Percentiles rank a stretch among this genome's conserved stretches.
phyloP scores from a whole-genome alignment of 2,797 vertebrate genomes.

The Takifugu ocellatus region DNA sequence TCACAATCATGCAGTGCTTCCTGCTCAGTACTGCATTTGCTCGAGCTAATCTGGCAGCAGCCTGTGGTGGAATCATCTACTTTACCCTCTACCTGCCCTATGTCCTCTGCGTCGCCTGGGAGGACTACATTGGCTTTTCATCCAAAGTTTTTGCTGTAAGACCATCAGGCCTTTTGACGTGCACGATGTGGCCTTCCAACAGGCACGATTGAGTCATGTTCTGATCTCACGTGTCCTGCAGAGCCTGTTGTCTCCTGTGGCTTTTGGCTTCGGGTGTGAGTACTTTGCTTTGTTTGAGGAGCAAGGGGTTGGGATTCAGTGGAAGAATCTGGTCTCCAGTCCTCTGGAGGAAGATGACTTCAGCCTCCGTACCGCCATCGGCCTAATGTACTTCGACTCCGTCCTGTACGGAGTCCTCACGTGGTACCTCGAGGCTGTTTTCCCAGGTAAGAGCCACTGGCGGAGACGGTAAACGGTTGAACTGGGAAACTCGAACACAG shows the following conservation, averaged over 20 bases:
- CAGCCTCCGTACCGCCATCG: conserved; percentile 85
- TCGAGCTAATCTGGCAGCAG: conserved; percentile 90
- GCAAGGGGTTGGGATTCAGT: conserved; percentile 94
- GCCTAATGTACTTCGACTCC: conserved; percentile 89
- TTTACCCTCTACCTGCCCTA: conserved; percentile 94
- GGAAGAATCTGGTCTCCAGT: conserved; percentile 88
- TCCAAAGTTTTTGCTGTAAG: conserved; percentile 89
- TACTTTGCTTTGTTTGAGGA: conserved; percentile 95
- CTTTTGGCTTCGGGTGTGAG: conserved; percentile 94
- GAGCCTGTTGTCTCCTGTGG: conserved; percentile 94
- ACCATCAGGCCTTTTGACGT: accelerated
- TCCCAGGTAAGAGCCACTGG: conserved; percentile 82
- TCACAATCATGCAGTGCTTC: conserved; percentile 96
- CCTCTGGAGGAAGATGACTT: conserved; percentile 87
- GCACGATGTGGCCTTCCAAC: not conserved
- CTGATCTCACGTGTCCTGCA: conserved; percentile 36
- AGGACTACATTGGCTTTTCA: conserved; percentile 86
- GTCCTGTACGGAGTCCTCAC: conserved; percentile 90
- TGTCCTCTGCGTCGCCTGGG: conserved; percentile 92
- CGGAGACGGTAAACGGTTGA: too few relatives aligned
- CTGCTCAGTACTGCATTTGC: conserved; percentile 91
- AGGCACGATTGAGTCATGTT: conserved; percentile 7
- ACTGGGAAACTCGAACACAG: too few relatives aligned
- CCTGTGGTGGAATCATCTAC: conserved; percentile 95
- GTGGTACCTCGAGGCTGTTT: conserved; percentile 96